These are phyloP conservation scores for Callyntrura sp. DNA, from an alignment of 2,888 invertebrate species.

Conservation along the genomic window DNA sequence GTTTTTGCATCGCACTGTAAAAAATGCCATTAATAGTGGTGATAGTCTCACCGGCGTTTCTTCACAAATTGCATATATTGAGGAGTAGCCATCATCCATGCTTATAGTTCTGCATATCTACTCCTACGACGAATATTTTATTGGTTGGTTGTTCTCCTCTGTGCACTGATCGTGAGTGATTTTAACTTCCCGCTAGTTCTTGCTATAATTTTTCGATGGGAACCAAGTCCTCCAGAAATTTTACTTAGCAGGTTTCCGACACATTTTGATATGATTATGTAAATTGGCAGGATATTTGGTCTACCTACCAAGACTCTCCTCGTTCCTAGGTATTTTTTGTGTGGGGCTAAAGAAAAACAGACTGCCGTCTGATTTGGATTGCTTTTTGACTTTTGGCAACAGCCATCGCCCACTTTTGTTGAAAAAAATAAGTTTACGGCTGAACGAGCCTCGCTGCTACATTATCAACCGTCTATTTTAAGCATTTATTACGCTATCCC, in stretches of 20 bases:
- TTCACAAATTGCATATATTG: background rate
- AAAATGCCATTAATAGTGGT: background rate
- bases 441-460: background rate
- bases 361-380: background rate
- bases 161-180: too few relatives aligned
- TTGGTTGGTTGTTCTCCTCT: too few relatives aligned
- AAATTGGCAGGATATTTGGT: background rate
- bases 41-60: background rate
- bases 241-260: too few relatives aligned
- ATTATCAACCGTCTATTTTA: background rate
- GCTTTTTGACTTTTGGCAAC: conserved; percentile 44
- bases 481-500: too few relatives aligned
- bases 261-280: background rate
- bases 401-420: background rate
- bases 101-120: background rate
- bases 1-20: background rate
- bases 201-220: too few relatives aligned
- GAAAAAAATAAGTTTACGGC: conserved; percentile 17
- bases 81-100: background rate
- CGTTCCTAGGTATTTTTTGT: background rate
- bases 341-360: background rate
- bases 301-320: background rate
- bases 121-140: too few relatives aligned
- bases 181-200: too few relatives aligned
- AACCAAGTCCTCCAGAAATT: too few relatives aligned